phyloP scores from a whole-genome alignment of 2,888 invertebrate genomes.

The Callimorpha dominula region DNA sequence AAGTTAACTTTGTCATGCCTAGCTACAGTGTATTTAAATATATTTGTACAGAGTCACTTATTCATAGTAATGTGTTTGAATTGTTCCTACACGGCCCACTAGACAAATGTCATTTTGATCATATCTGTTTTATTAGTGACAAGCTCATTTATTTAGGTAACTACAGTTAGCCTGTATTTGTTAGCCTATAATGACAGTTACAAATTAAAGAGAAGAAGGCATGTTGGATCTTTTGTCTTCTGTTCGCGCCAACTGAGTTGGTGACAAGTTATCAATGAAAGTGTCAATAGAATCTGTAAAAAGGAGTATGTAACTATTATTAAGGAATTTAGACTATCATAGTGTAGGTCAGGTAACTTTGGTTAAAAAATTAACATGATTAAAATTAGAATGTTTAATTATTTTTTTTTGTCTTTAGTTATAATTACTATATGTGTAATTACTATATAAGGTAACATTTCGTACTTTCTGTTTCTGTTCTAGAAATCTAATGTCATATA shows the following conservation, averaged over 20 bases:
- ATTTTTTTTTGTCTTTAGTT: too few species aligned
- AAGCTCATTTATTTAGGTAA: neutral
- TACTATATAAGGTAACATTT: too few species aligned
- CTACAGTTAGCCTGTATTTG: neutral
- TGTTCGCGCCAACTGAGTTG: neutral
- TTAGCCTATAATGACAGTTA: neutral
- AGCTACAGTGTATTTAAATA: neutral
- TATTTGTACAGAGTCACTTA: constrained; percentile 1
- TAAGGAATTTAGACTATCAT: too few species aligned
- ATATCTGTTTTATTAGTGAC: neutral
- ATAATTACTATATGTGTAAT: too few species aligned
- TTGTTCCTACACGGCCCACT: neutral
- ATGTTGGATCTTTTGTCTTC: too few species aligned
- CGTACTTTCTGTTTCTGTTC: too few species aligned
- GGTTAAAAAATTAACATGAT: too few species aligned
- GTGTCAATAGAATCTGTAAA: too few species aligned
- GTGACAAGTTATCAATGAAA: neutral
- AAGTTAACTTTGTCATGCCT: neutral
- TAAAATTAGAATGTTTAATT: too few species aligned
- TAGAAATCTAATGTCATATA: too few species aligned
- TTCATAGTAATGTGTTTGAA: neutral
- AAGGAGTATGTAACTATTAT: too few species aligned
- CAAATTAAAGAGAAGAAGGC: neutral
- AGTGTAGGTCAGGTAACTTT: too few species aligned
- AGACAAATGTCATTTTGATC: neutral